Evolutionary conservation across 2,888 invertebrate species (phyloP), one percentile per base, ranked within the genome.

Genomic region (Yponomeuta sedellus): DNA sequence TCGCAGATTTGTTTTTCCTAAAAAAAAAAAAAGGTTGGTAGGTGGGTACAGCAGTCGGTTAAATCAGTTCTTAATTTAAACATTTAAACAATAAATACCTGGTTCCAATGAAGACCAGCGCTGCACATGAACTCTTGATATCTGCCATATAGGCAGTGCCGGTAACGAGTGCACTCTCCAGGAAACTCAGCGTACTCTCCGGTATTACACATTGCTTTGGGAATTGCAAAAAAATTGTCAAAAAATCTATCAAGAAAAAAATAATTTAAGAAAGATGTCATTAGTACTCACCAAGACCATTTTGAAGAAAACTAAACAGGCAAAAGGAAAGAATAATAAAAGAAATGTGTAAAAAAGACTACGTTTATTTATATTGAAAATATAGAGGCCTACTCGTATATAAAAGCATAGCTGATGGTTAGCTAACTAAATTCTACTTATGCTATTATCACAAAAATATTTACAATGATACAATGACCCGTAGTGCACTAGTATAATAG

Each of bases 111-210:
- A 44, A 96, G 85, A 16, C 95, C 95, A 10, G 93, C 91, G 58
- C 94, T 93, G 79, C 97, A 97, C 16, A 93, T 86, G 73, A 94
- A 94, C 20, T 93, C 92, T 77, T 96, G 94, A 68, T 94, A 94
- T 74, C 94, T 94, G 44, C 96, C 96, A 93, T 96, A 96, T 20
- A 96, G 86, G 73, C 97, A 97, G 69, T 95, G 94, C 69, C 94
- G 90, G 77, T 96, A 97, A 66, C 94, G 93, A 0, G 91, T 90
- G 75, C 97, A 97, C 74, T 96, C 94, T 0, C 92, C 92, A 0
- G 94, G 94, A 71, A 94, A 90, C 0, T 92, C 82, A 0, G 94
- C 92, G 73, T 94, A 95, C 67, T 92, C 83, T n/a, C 94, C 94
- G 64, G 92, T 94, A 68, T 93, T 89, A 77, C 95, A 82, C 69